These are phyloP conservation scores for Tiliqua scincoides DNA, from an alignment of 2,113 vertebrate species.

Conservation along the genomic window DNA sequence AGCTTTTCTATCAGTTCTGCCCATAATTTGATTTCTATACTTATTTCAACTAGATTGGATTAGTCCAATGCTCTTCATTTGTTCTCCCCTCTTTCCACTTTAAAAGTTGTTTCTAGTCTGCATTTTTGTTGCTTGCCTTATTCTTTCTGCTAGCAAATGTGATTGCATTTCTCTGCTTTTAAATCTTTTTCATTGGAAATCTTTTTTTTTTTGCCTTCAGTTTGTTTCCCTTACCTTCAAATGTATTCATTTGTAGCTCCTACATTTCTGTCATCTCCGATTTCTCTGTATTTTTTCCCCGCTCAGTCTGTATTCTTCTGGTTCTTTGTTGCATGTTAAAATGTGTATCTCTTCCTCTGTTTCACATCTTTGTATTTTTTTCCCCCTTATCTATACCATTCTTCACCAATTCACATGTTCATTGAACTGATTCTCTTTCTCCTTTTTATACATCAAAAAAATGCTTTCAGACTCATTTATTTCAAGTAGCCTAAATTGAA, in stretches of 20 bases:
- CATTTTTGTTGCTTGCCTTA: neutral
- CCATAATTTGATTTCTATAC: neutral
- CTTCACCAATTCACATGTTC: neutral
- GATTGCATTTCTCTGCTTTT: neutral
- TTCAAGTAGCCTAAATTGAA: neutral
- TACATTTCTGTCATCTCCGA: neutral
- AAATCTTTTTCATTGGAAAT: neutral
- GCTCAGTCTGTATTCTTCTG: neutral
- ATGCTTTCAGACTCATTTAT: neutral
- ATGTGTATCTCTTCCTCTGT: neutral
- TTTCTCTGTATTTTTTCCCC: neutral
- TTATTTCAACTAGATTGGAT: neutral
- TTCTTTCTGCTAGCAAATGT: neutral
- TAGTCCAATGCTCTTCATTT: neutral
- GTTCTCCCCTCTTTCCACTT: neutral
- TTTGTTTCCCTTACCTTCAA: neutral
- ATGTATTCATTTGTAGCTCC: neutral
- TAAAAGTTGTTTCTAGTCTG: neutral
- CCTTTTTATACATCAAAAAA: neutral
- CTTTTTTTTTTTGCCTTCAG: neutral
- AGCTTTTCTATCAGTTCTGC: no score
- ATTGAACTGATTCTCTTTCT: neutral
- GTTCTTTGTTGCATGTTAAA: neutral
- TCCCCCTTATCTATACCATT: neutral
- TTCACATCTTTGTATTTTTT: neutral